Base-by-base conservation (phyloP, 2,113 vertebrate genomes). In the Phyllostomus hastatus region DNA sequence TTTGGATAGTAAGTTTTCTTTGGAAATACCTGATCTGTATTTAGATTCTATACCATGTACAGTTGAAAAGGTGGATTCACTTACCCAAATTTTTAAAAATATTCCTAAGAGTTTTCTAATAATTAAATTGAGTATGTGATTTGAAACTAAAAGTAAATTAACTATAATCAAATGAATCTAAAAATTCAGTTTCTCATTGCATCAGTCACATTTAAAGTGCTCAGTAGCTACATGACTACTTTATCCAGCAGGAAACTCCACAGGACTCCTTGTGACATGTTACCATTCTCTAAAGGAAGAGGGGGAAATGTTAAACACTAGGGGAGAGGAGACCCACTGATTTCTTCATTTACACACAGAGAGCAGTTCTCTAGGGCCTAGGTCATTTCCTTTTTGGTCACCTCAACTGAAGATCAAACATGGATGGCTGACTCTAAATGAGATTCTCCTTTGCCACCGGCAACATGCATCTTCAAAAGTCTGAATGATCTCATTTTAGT, bases 101-200 rank as follows among this genome's bases (percentile, higher is more conserved):
- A 52, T 61, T 19, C 2, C 10, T 35, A 88, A 43, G 17, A 8
- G 3, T 38, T 84, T 94, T 61, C 17, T 59, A 61, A 31, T 69
- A 38, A 46, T 19, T 80, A 54, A 90, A 69, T 2, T 73, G 22
- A 78, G 33, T 61, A 64, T 2, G 2, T 64, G 14, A 43, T 88
- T 75, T 82, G 31, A 90, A 90, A 38, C 7, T 54, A 41, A 91
- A 92, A 57, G 10, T 64, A 72, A 91, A 41, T 83, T 41, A 57
- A 57, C 59, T 79, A 61, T 38, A 95, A 26, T 28, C 35, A 73
- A 43, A 8, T 16, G 16, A 84, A 69, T 35, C 2, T 15, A 26
- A 46, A 50, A 28, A 6, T 70, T 46, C 14, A n/a, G 4, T 76
- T 48, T 82, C 24, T 82, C 4, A 57, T 22, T 57, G 7, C 24